phyloP scores from a whole-genome alignment of 2,113 vertebrate species.

The Vidua macroura region DNA sequence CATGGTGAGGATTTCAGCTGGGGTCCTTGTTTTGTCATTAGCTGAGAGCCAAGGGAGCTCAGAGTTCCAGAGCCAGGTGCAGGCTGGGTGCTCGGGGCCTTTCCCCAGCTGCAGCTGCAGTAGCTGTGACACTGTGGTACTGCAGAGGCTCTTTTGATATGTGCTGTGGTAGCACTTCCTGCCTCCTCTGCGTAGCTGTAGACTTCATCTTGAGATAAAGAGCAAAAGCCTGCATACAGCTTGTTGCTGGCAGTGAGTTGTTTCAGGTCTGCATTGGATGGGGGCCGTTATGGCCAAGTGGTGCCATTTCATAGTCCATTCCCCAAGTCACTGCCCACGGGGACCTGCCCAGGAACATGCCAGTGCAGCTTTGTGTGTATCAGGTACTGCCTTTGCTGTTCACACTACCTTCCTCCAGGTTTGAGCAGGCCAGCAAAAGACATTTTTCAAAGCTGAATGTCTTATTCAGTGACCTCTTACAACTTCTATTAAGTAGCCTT shows the following conservation, averaged over 20 bases:
- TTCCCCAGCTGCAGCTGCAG: background rate
- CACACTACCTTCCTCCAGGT: background rate
- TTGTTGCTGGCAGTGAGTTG: background rate
- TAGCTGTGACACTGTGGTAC: too few species aligned
- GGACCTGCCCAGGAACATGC: background rate
- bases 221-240: background rate
- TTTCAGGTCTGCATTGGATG: background rate
- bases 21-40: background rate
- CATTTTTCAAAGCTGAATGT: background rate
- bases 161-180: background rate
- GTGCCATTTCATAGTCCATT: background rate
- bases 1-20: background rate
- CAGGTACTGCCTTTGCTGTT: background rate
- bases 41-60: background rate
- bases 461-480: background rate
- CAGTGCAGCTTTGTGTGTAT: background rate
- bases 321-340: too few species aligned
- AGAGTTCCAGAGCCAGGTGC: background rate
- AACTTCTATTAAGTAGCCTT: background rate
- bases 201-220: background rate
- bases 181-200: rapidly evolving
- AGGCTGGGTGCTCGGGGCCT: background rate
- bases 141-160: background rate
- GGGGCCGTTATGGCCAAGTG: rapidly evolving
- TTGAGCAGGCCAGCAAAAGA: background rate